A percentile compares a stretch with the other conserved stretches of the same genome.
Conservation (phyloP, 2,797 vertebrate species). For the Malacoraja senta region DNA sequence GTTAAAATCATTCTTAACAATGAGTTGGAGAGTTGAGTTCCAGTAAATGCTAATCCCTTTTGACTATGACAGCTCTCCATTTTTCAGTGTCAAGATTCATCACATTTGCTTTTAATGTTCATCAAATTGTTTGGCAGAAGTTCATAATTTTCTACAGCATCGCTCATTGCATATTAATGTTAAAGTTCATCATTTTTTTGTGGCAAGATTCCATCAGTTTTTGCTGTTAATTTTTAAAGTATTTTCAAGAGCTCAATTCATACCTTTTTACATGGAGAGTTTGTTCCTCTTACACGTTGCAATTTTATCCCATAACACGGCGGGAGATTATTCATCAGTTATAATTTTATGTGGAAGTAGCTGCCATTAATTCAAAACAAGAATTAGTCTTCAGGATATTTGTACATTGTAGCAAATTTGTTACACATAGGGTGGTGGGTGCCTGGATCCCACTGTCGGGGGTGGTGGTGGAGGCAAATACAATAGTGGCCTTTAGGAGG, state of each 20-base stretch:
- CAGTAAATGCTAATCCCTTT: neutral
- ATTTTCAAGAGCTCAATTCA: neutral
- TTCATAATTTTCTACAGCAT: neutral
- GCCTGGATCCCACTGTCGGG: too few species aligned
- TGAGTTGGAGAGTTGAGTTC: neutral
- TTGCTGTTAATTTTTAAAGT: neutral
- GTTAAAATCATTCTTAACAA: neutral
- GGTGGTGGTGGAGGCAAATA: too few species aligned
- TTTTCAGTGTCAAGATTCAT: neutral
- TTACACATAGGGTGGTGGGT: too few species aligned
- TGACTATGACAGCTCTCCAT: neutral
- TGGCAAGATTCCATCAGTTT: neutral
- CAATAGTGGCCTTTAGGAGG: too few species aligned
- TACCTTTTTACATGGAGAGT: neutral
- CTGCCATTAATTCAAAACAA: too few species aligned
- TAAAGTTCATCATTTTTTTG: neutral
- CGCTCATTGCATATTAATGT: neutral
- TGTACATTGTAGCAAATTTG: too few species aligned
- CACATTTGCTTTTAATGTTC: neutral
- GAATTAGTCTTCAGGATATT: too few species aligned
- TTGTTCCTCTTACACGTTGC: neutral
- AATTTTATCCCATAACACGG: neutral
- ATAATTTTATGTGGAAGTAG: neutral
- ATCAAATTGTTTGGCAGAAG: neutral
- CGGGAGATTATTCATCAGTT: neutral